Evolutionary conservation across 92 coral and sea anemone species (phyloP).

Genomic region (Actinostola sp.): DNA sequence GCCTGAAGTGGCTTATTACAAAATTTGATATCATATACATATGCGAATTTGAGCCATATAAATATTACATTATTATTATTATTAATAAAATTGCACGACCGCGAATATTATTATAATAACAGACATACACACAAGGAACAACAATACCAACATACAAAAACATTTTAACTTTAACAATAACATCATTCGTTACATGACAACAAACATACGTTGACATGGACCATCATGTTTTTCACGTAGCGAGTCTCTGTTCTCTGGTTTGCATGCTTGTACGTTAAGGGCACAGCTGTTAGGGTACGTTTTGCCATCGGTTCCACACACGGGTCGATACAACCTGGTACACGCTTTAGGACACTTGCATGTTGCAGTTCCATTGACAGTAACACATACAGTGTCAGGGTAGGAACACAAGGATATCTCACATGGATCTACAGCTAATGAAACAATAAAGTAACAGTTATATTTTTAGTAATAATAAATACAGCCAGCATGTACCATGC

Average conservation of each 20-base stretch:
- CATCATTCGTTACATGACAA: not conserved
- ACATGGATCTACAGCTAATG: slow-evolving; percentile 9
- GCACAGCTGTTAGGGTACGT: slow-evolving; percentile 40
- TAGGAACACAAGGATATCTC: slow-evolving; percentile 37
- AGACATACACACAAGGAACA: no score
- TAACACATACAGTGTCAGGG: slow-evolving; percentile 25
- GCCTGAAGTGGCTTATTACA: no score
- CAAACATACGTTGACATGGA: slow-evolving; percentile 21
- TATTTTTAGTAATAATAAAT: not conserved
- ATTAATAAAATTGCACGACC: no score
- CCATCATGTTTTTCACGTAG: slow-evolving; percentile 35
- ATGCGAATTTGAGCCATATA: no score
- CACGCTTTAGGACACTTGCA: slow-evolving; percentile 64
- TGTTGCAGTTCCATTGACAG: slow-evolving; percentile 25
- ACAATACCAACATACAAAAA: no score
- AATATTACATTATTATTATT: no score
- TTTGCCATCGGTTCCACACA: slow-evolving; percentile 60
- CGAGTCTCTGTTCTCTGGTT: slow-evolving; percentile 23
- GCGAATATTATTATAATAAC: no score
- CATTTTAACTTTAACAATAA: no score
- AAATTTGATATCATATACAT: no score
- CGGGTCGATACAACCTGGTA: slow-evolving; percentile 43
- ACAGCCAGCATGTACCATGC: no score
- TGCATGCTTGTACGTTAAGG: slow-evolving; percentile 66
- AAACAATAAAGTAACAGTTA: not conserved